Base-by-base conservation (phyloP, 2,113 vertebrate genomes). In the Dryoscopus gambensis region DNA sequence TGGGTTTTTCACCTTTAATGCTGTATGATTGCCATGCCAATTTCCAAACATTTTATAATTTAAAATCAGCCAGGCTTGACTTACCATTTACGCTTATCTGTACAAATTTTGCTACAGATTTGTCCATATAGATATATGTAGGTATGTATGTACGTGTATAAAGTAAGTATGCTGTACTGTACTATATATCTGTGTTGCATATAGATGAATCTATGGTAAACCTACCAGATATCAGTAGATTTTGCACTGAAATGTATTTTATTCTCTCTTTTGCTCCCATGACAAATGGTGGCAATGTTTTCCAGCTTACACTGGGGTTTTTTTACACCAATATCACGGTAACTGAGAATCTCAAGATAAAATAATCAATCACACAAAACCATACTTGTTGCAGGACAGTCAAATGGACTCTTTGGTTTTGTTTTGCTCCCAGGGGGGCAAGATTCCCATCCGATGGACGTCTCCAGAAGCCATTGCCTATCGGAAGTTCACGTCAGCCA, bases 371-470 rank as follows among this genome's bases (percentile, higher is more conserved):
- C 10, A 6, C 27, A 17, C 28, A 30, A 69, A 77, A 16, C 13
- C 27, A 5, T 25, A 15, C 28, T 46, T 5, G 15, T 47, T 35
- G 30, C 73, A 40, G 73, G 42, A 10, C 46, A 63, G 46, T 87
- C 10, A 69, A 31, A 30, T 16, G 22, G 47, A 30, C 15, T 92
- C 62, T 24, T 21, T 71, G 63, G 7, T 65, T 92, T 87, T 59
- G 27, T 92, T 94, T 82, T 91, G 35, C 77, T 93, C 23, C 31
- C 94, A 99, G 99, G 99, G 99, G 75, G 99, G 99, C 44, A 99
- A 99, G 98, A 99, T 99, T 84, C 99, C 99, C 23, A 99, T 99
- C 80, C 98, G 99, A 89, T 99, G 99, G 99, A 99, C 99, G 1
- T 99, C 99, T 46, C 99, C 99, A 70, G 99, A 99, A 97, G 99